Conservation (phyloP, 2,888 invertebrate genomes). For the Caenorhabditis uteleia region DNA sequence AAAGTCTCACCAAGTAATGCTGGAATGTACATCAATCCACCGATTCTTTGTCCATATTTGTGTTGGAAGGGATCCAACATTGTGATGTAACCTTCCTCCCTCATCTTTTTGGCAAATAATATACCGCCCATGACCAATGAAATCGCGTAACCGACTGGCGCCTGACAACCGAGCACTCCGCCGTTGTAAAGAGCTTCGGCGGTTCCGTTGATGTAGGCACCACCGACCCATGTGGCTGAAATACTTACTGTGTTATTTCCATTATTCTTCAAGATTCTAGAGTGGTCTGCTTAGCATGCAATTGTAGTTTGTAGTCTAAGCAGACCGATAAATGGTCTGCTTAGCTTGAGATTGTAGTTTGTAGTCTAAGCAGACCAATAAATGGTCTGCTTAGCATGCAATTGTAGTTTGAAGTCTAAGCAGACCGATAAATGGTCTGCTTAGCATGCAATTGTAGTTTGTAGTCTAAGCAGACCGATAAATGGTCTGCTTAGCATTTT, state of each 20-base stretch:
- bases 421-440: no score
- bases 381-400: no score
- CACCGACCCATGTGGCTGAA: conserved; percentile 97
- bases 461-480: no score
- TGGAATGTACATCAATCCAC: conserved; percentile 91
- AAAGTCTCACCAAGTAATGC: conserved; percentile 97
- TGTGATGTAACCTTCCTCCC: conserved; percentile 88
- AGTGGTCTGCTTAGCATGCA: background rate
- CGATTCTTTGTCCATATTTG: conserved; percentile 95
- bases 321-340: no score
- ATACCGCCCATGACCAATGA: conserved; percentile 91
- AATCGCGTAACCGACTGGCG: conserved; percentile 96
- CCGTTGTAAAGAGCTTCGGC: conserved; percentile 93
- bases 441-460: no score
- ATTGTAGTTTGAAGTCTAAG: no score
- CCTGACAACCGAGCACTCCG: conserved; percentile 71
- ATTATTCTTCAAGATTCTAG: background rate
- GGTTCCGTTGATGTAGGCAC: conserved; percentile 98
- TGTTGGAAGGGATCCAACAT: conserved; percentile 98
- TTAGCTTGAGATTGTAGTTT: no score
- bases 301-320: no score
- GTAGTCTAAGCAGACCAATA: no score
- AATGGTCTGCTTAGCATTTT: no score
- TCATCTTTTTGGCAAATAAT: conserved; percentile 97
- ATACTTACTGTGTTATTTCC: conserved; percentile 3